Conservation (phyloP, 2,797 vertebrate species). For the Odontamblyopus lacepedii region DNA sequence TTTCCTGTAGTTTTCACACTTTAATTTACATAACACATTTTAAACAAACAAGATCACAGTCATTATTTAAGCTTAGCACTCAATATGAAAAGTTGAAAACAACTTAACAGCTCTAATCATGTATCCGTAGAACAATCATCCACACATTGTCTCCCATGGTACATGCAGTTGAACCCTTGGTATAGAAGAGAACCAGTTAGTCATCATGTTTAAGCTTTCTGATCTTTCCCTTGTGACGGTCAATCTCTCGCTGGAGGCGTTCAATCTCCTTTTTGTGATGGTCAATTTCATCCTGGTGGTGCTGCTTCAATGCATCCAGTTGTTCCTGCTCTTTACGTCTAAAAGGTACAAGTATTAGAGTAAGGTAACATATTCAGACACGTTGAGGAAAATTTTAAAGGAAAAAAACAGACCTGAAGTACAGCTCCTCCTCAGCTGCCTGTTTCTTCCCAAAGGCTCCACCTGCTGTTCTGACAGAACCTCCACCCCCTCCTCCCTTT, state of each 20-base stretch:
- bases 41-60: not conserved
- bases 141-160: slow-evolving; percentile 28
- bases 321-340: slow-evolving; percentile 88
- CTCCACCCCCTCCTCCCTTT: slow-evolving; percentile 81
- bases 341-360: not conserved
- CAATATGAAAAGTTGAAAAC: slow-evolving; percentile 27
- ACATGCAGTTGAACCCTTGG: slow-evolving; percentile 29
- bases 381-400: not conserved
- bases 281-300: slow-evolving; percentile 90
- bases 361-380: not conserved
- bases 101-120: slow-evolving; percentile 48
- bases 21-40: not conserved
- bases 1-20: not conserved
- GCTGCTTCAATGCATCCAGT: slow-evolving; percentile 80
- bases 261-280: slow-evolving; percentile 91
- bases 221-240: slow-evolving; percentile 91
- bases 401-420: slow-evolving; percentile 84
- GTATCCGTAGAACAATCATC: slow-evolving; percentile 47
- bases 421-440: slow-evolving; percentile 89
- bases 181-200: slow-evolving; percentile 32
- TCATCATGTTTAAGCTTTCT: slow-evolving; percentile 82
- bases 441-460: slow-evolving; percentile 87
- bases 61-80: slow-evolving; percentile 21
- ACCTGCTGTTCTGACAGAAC: slow-evolving; percentile 87
- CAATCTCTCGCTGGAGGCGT: slow-evolving; percentile 90